phyloP scores from a whole-genome alignment of 1,140 invertebrate genomes.

The Eufriesea mexicana region DNA sequence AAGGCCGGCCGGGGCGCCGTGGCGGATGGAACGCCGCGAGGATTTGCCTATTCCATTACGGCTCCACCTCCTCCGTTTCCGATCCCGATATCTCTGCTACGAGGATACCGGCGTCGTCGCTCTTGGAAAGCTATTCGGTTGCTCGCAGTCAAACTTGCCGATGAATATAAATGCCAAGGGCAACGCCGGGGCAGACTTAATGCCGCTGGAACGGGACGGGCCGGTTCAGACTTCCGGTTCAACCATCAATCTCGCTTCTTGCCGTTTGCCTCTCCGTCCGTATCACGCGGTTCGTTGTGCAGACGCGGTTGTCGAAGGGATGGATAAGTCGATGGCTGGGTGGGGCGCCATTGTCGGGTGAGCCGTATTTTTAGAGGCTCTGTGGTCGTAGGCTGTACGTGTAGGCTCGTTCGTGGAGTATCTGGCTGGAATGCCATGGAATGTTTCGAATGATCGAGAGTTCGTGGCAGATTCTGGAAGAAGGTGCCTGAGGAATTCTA shows the following conservation, averaged over 20 bases:
- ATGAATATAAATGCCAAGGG: constrained; percentile 66
- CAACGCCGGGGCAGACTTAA: constrained; percentile 53
- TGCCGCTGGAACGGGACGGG: constrained; percentile 36
- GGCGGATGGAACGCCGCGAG: constrained; percentile 11
- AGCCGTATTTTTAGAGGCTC: not conserved
- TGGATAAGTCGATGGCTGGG: not conserved
- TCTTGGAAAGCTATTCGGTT: constrained; percentile 30
- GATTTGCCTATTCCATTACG: constrained; percentile 65
- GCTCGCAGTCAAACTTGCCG: constrained; percentile 64
- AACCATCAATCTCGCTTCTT: constrained; percentile 48
- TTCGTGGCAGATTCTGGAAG: not conserved
- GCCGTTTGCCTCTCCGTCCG: not conserved
- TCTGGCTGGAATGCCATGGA: not conserved
- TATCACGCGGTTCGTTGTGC: not conserved
- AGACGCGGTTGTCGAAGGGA: not conserved
- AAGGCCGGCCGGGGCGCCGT: not conserved
- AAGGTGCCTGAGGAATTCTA: no score
- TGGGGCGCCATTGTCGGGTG: constrained; percentile 8
- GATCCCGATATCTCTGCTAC: constrained; percentile 36
- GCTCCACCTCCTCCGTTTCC: not conserved
- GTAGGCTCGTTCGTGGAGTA: not conserved
- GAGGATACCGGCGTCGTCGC: not conserved
- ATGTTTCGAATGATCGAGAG: not conserved
- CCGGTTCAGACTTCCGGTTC: constrained; percentile 4
- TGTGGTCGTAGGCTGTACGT: not conserved